phyloP scores from a whole-genome alignment of 2,797 vertebrate species.

The Sylvilagus floridanus region DNA sequence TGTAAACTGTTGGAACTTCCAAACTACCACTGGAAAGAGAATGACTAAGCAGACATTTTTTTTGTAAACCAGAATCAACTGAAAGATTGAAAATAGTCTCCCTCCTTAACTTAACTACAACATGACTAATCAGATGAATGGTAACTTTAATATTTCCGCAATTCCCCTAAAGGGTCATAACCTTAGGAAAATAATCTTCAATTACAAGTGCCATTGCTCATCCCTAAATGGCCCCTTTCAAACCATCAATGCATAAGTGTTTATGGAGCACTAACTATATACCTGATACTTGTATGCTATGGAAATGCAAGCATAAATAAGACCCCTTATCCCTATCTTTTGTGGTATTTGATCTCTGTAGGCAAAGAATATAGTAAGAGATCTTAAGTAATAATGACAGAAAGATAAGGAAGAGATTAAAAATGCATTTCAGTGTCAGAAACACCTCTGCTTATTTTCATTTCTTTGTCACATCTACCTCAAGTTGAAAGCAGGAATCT shows the following conservation, averaged over 20 bases:
- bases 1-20: constrained; percentile 54
- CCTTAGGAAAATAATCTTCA: constrained; percentile 35
- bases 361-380: background rate
- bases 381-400: background rate
- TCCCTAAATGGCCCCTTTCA: constrained; percentile 6
- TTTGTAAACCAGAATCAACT: background rate
- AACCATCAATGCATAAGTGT: background rate
- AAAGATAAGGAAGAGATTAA: background rate
- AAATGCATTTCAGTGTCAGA: background rate
- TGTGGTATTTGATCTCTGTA: background rate
- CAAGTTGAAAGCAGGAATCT: background rate
- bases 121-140: constrained; percentile 39
- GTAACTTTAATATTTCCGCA: constrained; percentile 41
- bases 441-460: background rate
- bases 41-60: constrained; percentile 55
- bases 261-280: background rate
- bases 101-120: constrained; percentile 47
- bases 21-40: constrained; percentile 70
- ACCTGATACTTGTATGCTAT: background rate
- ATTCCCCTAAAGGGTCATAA: background rate
- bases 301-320: background rate
- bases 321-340: background rate
- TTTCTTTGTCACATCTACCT: background rate
- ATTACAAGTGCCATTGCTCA: background rate
- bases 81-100: constrained; percentile 68